phyloP scores from a whole-genome alignment of 2,113 vertebrate species.

The Ciconia boyciana region DNA sequence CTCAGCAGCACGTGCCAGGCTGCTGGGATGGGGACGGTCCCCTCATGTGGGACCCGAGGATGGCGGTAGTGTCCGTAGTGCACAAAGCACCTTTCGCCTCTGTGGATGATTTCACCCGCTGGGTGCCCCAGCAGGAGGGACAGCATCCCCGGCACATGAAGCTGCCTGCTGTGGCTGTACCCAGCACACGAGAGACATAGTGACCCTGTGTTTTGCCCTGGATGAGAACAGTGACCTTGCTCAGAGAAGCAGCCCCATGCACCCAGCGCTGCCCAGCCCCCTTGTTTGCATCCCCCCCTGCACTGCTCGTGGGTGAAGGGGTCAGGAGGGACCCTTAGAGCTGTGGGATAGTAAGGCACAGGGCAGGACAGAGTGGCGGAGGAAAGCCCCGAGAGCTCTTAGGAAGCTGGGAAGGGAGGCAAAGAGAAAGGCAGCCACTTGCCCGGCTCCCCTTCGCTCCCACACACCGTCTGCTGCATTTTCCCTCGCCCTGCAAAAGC shows the following conservation, averaged over 20 bases:
- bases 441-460: neutral
- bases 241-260: rapidly evolving
- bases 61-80: rapidly evolving
- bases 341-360: neutral
- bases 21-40: neutral
- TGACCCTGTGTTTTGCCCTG: neutral
- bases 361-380: rapidly evolving
- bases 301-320: rapidly evolving
- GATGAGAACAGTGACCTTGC: neutral
- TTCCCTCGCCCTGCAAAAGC: rapidly evolving
- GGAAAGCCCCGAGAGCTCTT: neutral
- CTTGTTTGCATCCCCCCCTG: neutral
- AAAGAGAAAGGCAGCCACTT: neutral
- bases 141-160: neutral
- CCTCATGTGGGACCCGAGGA: rapidly evolving
- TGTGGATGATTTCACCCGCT: rapidly evolving
- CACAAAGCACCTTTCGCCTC: neutral
- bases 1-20: rapidly evolving
- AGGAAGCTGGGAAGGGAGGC: neutral
- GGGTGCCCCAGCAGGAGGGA: neutral
- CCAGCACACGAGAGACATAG: neutral
- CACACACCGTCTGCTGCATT: rapidly evolving
- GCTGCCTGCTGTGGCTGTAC: rapidly evolving
- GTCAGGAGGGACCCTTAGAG: too few species aligned
- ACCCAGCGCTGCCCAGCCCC: rapidly evolving